A percentile compares a stretch with the other conserved stretches of the same genome.
phyloP scores from a whole-genome alignment of 2,888 invertebrate genomes.

The Dorcus hopei region DNA sequence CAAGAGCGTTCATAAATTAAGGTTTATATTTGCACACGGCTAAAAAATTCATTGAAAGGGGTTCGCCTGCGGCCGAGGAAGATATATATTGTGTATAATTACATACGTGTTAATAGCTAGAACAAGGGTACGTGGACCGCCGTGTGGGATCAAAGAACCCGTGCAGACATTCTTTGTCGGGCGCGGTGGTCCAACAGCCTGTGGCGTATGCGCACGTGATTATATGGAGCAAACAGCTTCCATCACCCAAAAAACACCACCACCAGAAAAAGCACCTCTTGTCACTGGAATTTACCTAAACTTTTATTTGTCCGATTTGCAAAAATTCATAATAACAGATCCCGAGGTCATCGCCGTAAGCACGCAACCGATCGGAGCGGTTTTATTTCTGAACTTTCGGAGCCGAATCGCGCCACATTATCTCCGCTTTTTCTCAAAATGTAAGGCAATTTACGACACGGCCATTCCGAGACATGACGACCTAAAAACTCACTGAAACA shows the following conservation, averaged over 20 bases:
- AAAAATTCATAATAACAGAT: conserved; percentile 15
- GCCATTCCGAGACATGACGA: conserved; percentile 19
- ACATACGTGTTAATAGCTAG: conserved; percentile 43
- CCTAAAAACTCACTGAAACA: conserved; percentile 19
- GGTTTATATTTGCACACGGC: conserved; percentile 37
- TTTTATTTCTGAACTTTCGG: background rate
- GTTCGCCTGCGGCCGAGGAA: conserved; percentile 22
- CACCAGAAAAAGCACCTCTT: background rate
- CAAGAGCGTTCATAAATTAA: conserved; percentile 33
- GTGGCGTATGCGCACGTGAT: conserved; percentile 42
- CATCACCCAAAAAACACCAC: background rate
- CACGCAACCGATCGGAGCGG: conserved; percentile 3
- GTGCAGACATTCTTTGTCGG: conserved; percentile 39
- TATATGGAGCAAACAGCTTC: conserved; percentile 36
- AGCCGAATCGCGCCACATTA: conserved; percentile 12
- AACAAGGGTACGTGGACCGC: conserved; percentile 37
- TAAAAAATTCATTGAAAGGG: conserved; percentile 30
- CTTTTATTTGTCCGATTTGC: conserved; percentile 9
- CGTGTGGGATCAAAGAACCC: conserved; percentile 41
- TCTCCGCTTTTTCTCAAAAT: conserved; percentile 16
- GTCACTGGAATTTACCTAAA: background rate
- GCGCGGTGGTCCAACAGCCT: conserved; percentile 34
- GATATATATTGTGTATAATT: conserved; percentile 41
- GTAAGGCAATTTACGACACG: conserved; percentile 26
- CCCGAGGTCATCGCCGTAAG: conserved; percentile 3